Evolutionary conservation across 2,888 invertebrate species (phyloP), one percentile per base, ranked within the genome.

Genomic region (Hemistola chrysoprasaria): DNA sequence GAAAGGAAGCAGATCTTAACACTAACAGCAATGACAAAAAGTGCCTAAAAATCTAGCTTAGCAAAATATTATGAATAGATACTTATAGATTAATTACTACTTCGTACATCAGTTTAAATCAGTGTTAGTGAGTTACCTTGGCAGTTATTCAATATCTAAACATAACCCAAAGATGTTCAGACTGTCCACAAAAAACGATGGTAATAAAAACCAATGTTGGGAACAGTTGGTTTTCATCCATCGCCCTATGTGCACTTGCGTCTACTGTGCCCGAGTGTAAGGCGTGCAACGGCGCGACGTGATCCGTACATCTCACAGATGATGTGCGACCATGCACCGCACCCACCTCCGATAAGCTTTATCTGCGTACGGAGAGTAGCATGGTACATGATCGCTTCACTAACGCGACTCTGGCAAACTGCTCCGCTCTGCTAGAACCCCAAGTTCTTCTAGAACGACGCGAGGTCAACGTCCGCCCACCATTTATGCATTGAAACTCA

Each of bases 211-310:
- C 84, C 87, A 88, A 83, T 82, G 82, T 67, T 59, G 45, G 60
- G 53, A 75, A 82, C 84, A 87, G 73, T 84, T 86, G 85, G 80
- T 81, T 80, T 80, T 77, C 76, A 78, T 71, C 83, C 86, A 89
- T 85, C 83, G 68, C 78, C 77, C 71, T 67, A 67, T 79, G 86
- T 72, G 78, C 77, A 80, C 76, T 63, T 67, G 71, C 70, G 65
- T 59, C 40, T 65, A 53, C 54, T 52, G 64, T 63, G 57, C 53
- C 53, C 59, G 63, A 54, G 55, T 65, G 65, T 62, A 61, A 70
- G 61, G 57, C 64, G 71, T 62, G 70, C 71, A 40, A 47, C 42
- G 40, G 59, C 60, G 62, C 59, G 65, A 16, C 4, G 16, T n/a
- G n/a, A n/a, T n/a, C n/a, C n/a, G n/a, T n/a, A n/a, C 16, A 3